Evolutionary conservation across 30 jellyfish, hydroid and myxozoan species (phyloP).

Genomic region (Hydractinia echinata): DNA sequence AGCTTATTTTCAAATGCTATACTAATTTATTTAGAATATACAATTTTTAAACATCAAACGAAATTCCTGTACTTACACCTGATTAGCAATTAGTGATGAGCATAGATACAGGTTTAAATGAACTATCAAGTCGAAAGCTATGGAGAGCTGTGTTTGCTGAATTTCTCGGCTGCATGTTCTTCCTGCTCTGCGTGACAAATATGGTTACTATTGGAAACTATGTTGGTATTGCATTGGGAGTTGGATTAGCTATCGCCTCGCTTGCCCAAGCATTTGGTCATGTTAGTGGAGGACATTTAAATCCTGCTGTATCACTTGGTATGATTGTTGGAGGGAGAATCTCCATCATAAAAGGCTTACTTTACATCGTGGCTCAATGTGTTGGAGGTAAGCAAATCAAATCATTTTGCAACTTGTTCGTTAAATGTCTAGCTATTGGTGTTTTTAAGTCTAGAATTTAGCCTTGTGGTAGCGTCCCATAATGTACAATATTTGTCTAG

Average conservation of each 20-base stretch:
- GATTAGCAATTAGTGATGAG: background rate
- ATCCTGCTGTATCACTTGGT: conserved; percentile 80
- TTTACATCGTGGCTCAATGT: conserved; percentile 67
- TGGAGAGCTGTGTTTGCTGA: conserved; percentile 92
- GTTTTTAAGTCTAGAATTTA: too few species aligned
- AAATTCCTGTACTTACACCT: too few species aligned
- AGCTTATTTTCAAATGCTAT: too few species aligned
- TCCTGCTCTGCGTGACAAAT: conserved; percentile 36
- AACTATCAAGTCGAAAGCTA: conserved; percentile 40
- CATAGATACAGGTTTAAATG: conserved; percentile 27
- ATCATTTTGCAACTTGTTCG: too few species aligned
- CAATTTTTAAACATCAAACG: too few species aligned
- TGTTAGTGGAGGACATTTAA: conserved; percentile 92
- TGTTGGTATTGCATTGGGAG: conserved; percentile 55
- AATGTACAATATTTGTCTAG: too few species aligned
- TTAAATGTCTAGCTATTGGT: too few species aligned
- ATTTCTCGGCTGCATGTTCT: conserved; percentile 35
- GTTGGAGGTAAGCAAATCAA: conserved; percentile 61
- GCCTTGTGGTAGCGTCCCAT: too few species aligned
- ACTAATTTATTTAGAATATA: too few species aligned
- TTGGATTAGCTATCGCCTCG: conserved; percentile 74
- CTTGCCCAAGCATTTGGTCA: conserved; percentile 81
- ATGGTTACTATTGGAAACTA: conserved; percentile 58
- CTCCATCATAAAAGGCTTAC: conserved; percentile 53
- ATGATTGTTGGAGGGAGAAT: conserved; percentile 59